Evolutionary conservation across 2,113 vertebrate species (phyloP).

Genomic region (Dasyurus viverrinus): DNA sequence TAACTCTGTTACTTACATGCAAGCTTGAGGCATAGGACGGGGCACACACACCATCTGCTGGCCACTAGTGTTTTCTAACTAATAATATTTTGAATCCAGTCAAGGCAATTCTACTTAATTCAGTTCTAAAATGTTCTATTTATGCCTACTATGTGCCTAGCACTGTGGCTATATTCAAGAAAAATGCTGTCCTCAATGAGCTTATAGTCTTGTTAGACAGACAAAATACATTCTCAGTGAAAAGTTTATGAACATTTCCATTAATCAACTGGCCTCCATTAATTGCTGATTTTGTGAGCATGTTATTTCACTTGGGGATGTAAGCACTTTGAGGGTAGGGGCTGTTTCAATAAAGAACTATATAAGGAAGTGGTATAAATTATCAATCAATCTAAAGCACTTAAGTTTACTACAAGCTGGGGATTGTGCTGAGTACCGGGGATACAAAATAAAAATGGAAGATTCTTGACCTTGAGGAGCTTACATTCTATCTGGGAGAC

Average conservation of each 20-base stretch:
- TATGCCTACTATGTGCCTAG: not conserved
- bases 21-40: not conserved
- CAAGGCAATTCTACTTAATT: not conserved
- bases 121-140: not conserved
- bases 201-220: not conserved
- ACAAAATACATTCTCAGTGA: not conserved
- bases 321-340: not conserved
- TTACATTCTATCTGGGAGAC: not conserved
- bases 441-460: not conserved
- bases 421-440: not conserved
- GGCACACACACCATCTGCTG: conserved; percentile 51
- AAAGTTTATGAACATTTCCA: not conserved
- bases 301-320: not conserved
- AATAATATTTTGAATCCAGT: not conserved
- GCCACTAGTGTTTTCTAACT: conserved; percentile 7
- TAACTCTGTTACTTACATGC: not conserved
- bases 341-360: not conserved
- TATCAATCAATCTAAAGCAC: not conserved
- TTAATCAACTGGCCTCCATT: not conserved
- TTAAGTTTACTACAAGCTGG: not conserved
- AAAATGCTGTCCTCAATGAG: not conserved
- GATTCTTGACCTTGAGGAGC: not conserved
- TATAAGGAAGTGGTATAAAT: not conserved
- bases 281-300: not conserved
- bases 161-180: not conserved